Evolutionary conservation across 2,888 invertebrate genomes (phyloP).

Genomic region (Mythimna loreyi): DNA sequence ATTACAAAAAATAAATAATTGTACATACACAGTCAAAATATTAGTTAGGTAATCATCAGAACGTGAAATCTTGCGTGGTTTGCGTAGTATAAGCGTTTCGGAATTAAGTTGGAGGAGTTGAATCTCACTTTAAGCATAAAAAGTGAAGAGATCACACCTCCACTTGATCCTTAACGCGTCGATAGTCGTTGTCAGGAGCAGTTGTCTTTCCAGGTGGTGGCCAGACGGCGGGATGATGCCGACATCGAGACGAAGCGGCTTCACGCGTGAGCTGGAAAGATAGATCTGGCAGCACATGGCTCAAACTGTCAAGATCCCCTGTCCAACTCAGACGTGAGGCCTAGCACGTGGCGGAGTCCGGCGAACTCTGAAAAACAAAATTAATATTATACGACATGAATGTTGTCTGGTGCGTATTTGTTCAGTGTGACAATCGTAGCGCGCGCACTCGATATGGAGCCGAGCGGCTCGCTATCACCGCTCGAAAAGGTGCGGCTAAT

Average conservation of each 20-base stretch:
- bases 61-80: constrained; percentile 6
- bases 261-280: constrained; percentile 91
- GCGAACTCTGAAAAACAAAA: constrained; percentile 76
- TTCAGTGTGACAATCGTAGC: constrained; percentile 81
- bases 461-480: constrained; percentile 85
- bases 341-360: constrained; percentile 54
- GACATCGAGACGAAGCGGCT: constrained; percentile 68
- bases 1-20: background rate
- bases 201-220: background rate
- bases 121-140: constrained; percentile 91
- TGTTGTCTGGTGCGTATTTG: constrained; percentile 73
- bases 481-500: constrained; percentile 88
- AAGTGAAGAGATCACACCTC: constrained; percentile 92
- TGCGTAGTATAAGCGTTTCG: constrained; percentile 73
- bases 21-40: constrained; percentile 19
- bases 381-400: constrained; percentile 66
- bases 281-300: constrained; percentile 89
- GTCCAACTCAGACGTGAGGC: constrained; percentile 90
- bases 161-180: constrained; percentile 88
- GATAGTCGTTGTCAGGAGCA: constrained; percentile 14
- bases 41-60: constrained; percentile 4
- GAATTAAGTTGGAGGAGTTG: constrained; percentile 92
- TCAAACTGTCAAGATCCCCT: constrained; percentile 90
- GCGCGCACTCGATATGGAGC: constrained; percentile 79
- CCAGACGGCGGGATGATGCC: background rate